A percentile compares a stretch with the other conserved stretches of the same genome.
These are phyloP conservation scores for Hybognathus amarus DNA, from an alignment of 2,797 vertebrate species.

Conservation along the genomic window DNA sequence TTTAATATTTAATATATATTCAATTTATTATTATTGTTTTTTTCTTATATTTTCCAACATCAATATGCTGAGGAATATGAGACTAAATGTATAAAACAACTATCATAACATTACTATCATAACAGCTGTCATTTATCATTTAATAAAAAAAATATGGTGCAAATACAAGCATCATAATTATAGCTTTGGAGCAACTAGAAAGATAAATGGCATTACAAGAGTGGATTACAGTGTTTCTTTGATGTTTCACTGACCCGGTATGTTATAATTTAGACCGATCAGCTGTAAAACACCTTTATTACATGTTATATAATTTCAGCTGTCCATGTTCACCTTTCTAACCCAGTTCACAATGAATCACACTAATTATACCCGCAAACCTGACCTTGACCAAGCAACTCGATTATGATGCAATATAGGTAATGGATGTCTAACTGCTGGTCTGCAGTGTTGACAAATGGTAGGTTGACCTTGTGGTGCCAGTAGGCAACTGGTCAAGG, in stretches of 20 bases:
- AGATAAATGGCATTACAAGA: not conserved
- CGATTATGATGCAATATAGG: not conserved
- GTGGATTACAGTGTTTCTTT: not conserved
- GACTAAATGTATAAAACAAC: not conserved
- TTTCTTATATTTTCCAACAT: not conserved
- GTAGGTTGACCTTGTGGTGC: slow-evolving; percentile 56
- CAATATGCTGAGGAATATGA: not conserved
- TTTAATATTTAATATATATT: not conserved
- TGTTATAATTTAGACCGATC: not conserved
- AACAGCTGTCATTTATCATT: not conserved
- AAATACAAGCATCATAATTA: slow-evolving; percentile 1
- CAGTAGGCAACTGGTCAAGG: slow-evolving; percentile 50
- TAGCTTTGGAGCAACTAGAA: not conserved
- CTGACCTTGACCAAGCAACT: slow-evolving; percentile 11
- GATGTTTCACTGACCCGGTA: not conserved
- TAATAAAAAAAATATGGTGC: not conserved
- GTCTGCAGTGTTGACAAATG: slow-evolving; percentile 22
- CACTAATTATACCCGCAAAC: slow-evolving; percentile 3
- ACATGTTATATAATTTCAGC: not conserved
- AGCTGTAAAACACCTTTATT: slow-evolving; percentile 14
- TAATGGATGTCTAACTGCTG: slow-evolving; percentile 28
- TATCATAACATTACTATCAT: not conserved
- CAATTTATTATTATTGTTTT: not conserved
- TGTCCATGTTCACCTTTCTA: not conserved
- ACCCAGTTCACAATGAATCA: slow-evolving; percentile 9